These are phyloP conservation scores for Perizoma affinitatum DNA, from an alignment of 2,888 invertebrate genomes.

Conservation along the genomic window DNA sequence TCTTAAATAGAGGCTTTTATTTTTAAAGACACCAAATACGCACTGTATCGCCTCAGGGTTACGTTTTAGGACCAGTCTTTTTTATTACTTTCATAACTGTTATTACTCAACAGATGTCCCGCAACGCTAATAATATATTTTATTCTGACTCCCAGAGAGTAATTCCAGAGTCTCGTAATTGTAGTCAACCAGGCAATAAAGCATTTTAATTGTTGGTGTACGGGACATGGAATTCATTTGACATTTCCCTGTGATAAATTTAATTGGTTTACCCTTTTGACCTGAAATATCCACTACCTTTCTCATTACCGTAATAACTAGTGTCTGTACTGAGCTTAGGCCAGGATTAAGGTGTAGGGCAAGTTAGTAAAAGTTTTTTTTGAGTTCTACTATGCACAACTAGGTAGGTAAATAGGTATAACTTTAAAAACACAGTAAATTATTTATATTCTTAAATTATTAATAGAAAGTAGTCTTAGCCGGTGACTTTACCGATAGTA, in stretches of 20 bases:
- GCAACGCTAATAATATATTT: slow-evolving; percentile 26
- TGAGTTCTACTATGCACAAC: no score
- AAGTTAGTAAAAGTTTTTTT: no score
- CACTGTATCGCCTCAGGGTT: slow-evolving; percentile 32
- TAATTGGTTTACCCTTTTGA: slow-evolving; percentile 40
- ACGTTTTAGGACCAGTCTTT: slow-evolving; percentile 33
- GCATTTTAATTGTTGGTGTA: slow-evolving; percentile 52
- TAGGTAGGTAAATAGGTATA: no score
- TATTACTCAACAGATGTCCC: slow-evolving; percentile 32
- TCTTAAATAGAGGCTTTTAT: not conserved
- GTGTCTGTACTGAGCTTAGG: not conserved
- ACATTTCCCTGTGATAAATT: slow-evolving; percentile 47
- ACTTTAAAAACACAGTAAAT: no score
- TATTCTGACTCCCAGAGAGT: slow-evolving; percentile 33
- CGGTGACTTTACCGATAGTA: no score
- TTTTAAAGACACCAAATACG: slow-evolving; percentile 28
- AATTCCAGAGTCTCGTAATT: slow-evolving; percentile 40
- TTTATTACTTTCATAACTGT: slow-evolving; percentile 36
- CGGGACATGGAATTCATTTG: slow-evolving; percentile 44
- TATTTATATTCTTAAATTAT: no score
- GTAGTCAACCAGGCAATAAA: slow-evolving; percentile 44
- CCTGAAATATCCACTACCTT: slow-evolving; percentile 24
- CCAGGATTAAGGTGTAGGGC: no score
- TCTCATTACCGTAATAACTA: slow-evolving; percentile 16
- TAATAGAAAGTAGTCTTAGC: no score